Evolutionary conservation across 2,797 vertebrate species (phyloP).

Genomic region (Octomys mimax): DNA sequence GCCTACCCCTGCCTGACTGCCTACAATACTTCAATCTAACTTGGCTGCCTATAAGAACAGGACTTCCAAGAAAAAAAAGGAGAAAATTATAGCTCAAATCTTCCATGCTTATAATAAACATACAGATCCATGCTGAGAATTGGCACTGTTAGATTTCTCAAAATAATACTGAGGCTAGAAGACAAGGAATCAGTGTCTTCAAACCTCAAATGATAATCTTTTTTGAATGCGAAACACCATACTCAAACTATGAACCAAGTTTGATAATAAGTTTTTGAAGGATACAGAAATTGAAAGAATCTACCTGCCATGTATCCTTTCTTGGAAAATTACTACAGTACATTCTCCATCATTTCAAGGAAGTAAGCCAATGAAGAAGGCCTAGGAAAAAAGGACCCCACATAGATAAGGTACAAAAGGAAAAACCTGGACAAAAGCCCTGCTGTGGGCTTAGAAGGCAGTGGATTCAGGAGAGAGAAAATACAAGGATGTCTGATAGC

Average conservation of each 20-base stretch:
- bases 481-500: neutral
- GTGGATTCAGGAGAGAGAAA: neutral
- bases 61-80: neutral
- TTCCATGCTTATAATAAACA: neutral
- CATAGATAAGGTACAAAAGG: neutral
- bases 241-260: neutral
- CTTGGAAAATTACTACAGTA: neutral
- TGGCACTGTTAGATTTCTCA: neutral
- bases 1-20: no score
- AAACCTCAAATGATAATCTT: neutral
- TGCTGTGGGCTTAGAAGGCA: neutral
- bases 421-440: neutral
- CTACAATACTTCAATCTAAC: no score
- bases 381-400: neutral
- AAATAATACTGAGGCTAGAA: neutral
- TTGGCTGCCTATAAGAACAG: no score
- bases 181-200: neutral
- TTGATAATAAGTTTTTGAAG: neutral
- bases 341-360: neutral
- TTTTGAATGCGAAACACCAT: neutral
- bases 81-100: neutral
- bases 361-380: neutral
- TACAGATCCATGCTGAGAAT: neutral
- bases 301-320: neutral
- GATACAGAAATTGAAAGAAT: neutral